These are phyloP conservation scores for Epinephelus coioides DNA, from an alignment of 2,797 vertebrate species.

Conservation along the genomic window DNA sequence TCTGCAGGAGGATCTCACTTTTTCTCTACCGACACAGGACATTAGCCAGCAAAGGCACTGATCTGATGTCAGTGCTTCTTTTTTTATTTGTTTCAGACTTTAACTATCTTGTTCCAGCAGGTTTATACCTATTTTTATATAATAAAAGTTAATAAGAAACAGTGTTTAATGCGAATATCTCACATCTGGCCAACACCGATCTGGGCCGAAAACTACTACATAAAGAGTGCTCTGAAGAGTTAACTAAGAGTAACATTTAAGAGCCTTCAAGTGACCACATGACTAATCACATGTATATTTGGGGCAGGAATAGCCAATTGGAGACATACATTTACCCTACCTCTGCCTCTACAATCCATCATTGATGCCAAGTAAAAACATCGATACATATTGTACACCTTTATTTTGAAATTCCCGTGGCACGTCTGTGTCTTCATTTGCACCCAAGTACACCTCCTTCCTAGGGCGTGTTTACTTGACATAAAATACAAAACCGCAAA, in stretches of 20 bases:
- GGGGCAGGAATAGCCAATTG: neutral
- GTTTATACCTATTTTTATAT: neutral
- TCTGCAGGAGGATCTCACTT: slow-evolving; percentile 11
- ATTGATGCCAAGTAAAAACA: too few species aligned
- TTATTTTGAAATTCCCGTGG: too few species aligned
- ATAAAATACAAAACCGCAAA: too few species aligned
- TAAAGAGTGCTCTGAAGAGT: neutral
- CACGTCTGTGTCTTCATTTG: too few species aligned
- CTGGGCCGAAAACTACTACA: neutral
- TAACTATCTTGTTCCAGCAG: neutral
- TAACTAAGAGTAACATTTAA: neutral
- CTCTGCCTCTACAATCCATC: neutral
- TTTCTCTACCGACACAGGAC: neutral
- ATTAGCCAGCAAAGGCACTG: neutral
- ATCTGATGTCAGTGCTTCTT: neutral
- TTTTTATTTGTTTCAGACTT: neutral
- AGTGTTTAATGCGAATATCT: neutral
- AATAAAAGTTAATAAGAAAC: neutral
- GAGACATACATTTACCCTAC: neutral
- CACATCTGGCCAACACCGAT: neutral
- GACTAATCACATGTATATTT: neutral
- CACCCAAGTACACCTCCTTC: too few species aligned
- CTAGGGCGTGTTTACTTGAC: too few species aligned
- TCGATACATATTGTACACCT: too few species aligned
- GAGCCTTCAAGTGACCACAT: neutral